phyloP scores from a whole-genome alignment of 2,113 vertebrate species.

The Rattus rattus region DNA sequence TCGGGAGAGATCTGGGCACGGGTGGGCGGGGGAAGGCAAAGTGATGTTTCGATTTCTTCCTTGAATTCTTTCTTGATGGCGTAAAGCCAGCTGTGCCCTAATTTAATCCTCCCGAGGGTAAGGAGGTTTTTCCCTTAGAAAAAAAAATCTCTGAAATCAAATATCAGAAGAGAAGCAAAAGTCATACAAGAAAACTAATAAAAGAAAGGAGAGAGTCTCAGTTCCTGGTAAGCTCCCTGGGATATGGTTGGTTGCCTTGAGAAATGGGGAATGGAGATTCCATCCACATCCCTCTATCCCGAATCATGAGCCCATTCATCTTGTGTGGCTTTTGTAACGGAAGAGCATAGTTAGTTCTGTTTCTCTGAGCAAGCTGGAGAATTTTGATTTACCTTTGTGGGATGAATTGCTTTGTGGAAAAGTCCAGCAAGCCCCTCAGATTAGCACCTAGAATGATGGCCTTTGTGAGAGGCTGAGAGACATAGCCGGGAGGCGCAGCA shows the following conservation, averaged over 20 bases:
- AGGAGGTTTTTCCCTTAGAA: background rate
- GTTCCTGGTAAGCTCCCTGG: background rate
- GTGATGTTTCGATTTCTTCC: background rate
- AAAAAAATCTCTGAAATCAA: conserved; percentile 23
- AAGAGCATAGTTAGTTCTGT: conserved; percentile 13
- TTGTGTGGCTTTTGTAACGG: background rate
- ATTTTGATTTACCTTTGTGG: conserved; percentile 43
- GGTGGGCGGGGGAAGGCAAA: background rate
- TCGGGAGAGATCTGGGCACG: background rate
- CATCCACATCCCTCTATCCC: background rate
- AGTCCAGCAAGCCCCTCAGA: rapidly evolving
- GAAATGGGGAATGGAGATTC: conserved; percentile 15
- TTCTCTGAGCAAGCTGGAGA: background rate
- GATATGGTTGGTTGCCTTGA: background rate
- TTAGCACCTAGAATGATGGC: background rate
- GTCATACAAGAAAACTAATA: background rate
- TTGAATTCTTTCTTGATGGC: background rate
- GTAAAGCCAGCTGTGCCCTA: background rate
- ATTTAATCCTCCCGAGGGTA: background rate
- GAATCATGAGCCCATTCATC: background rate
- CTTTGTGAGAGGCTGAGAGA: background rate
- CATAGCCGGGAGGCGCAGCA: background rate
- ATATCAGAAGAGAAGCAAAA: background rate
- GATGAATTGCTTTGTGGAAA: background rate
- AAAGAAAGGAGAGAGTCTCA: background rate